These are phyloP conservation scores for Oenanthe melanoleuca DNA, from an alignment of 2,113 vertebrate species.

Conservation along the genomic window DNA sequence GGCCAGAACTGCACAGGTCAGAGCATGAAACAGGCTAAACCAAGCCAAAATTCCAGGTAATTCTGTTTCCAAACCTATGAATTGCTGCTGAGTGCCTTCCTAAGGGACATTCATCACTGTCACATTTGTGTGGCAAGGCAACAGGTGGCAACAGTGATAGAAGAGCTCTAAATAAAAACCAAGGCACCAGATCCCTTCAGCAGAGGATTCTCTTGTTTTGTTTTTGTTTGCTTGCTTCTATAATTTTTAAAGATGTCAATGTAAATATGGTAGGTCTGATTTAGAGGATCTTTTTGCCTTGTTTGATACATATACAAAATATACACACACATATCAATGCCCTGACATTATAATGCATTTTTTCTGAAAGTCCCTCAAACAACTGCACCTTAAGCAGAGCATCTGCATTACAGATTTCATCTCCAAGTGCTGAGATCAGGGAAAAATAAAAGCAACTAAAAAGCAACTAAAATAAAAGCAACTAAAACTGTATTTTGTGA, in stretches of 20 bases:
- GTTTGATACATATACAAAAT: not conserved
- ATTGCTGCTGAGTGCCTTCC: not conserved
- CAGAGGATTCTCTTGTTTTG: not conserved
- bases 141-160: not conserved
- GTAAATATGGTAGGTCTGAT: not conserved
- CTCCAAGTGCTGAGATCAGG: not conserved
- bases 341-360: not conserved
- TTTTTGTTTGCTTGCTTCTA: not conserved
- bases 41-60: not conserved
- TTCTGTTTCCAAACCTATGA: not conserved
- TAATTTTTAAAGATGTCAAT: not conserved
- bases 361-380: not conserved
- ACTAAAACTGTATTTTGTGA: not conserved
- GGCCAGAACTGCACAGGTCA: not conserved
- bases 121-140: not conserved
- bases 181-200: not conserved
- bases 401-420: not conserved
- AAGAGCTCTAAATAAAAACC: not conserved
- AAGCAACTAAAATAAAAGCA: not conserved
- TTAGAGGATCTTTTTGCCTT: not conserved
- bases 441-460: not conserved
- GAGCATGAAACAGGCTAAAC: not conserved
- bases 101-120: not conserved
- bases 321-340: too few species aligned
- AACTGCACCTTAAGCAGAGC: not conserved